Conservation (phyloP, 2,113 vertebrate genomes). For the Okapia johnstoni region DNA sequence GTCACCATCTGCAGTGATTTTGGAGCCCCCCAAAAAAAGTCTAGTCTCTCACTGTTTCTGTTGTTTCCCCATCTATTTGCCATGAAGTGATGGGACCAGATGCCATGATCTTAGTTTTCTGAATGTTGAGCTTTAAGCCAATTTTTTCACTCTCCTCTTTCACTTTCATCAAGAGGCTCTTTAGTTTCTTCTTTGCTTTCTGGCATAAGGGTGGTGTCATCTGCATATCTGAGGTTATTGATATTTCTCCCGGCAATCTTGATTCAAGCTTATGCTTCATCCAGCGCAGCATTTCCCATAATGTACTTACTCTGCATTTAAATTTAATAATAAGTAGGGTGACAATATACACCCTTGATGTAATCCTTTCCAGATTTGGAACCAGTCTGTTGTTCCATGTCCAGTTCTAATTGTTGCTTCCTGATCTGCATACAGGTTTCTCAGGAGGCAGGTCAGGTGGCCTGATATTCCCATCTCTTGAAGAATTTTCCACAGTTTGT, state of each 20-base stretch:
- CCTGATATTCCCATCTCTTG: background rate
- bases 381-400: background rate
- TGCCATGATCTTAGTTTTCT: background rate
- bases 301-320: background rate
- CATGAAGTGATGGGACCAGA: background rate
- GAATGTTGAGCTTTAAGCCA: background rate
- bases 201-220: background rate
- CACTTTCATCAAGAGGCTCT: background rate
- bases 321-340: background rate
- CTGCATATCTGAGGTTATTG: background rate
- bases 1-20: background rate
- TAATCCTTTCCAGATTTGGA: background rate
- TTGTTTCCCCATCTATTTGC: background rate
- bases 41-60: background rate
- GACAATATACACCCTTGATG: background rate
- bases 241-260: background rate
- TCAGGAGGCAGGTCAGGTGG: background rate
- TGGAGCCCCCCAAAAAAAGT: accelerated
- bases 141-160: background rate
- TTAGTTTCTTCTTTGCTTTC: background rate
- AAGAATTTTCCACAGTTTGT: background rate
- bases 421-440: background rate
- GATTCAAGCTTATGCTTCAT: background rate
- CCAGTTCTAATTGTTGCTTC: background rate
- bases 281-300: background rate